Evolutionary conservation across 2,888 invertebrate species (phyloP), one percentile per base, ranked within the genome.

Genomic region (Pecten maximus): DNA sequence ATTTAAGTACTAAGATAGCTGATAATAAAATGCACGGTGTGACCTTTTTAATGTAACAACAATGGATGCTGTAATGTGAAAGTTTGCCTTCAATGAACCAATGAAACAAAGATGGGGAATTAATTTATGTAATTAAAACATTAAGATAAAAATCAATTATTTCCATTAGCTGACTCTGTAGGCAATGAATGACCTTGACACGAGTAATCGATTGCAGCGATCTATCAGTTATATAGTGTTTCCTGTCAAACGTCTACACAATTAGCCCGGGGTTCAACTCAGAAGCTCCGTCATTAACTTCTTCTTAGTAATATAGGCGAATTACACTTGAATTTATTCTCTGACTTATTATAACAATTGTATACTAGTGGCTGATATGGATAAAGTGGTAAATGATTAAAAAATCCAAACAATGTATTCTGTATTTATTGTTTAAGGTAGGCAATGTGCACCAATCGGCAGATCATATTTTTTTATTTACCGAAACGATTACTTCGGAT

Each of bases 81-180:
- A 74, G 74, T 74, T 35, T 74, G 35, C 35, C 74, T 74, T 60
- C 60, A 60, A 28, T n/a, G 74, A 35, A 74, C 28, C 35, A 35
- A 35, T 35, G 35, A 74, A 74, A 74, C 74, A 74, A 74, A 74
- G 74, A 74, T 74, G 28, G 8, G 23, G 74, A 74, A 74, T 28
- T 74, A 74, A 74, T 74, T 74, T 28, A 74, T 74, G 74, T 74
- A 74, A 74, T 74, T 74, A 74, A 74, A 74, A 74, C 74, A 74
- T 74, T 74, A 74, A 74, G 74, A 74, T 74, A 35, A 74, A 74
- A 74, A 74, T 74, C 74, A 74, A 74, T 74, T 28, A 74, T 74
- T 74, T 74, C 74, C 74, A 74, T 74, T 74, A 74, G 74, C 74
- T 35, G 74, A 74, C 1, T 74, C 74, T 74, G 74, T 74, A 74